Evolutionary conservation across 2,888 invertebrate genomes (phyloP).

Genomic region (Caenorhabditis plicata): DNA sequence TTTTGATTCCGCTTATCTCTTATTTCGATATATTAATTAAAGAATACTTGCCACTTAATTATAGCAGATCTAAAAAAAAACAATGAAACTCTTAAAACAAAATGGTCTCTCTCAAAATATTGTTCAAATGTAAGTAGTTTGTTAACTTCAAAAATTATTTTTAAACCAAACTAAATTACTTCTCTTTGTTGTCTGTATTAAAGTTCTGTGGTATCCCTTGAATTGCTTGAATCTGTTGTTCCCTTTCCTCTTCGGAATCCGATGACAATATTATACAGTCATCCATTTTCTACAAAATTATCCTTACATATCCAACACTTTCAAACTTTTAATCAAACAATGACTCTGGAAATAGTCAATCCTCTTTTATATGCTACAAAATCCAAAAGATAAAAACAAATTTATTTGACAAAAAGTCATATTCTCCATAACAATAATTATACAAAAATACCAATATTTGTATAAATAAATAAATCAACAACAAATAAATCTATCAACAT

Average conservation of each 20-base stretch:
- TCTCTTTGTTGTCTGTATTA: constrained; percentile 1
- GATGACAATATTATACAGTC: constrained; percentile 16
- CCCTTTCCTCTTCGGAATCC: constrained; percentile 8
- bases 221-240: constrained; percentile 9
- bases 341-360: too few species aligned
- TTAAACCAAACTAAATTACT: too few species aligned
- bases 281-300: neutral
- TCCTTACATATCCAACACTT: neutral
- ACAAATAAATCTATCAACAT: neutral
- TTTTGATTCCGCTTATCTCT: too few species aligned
- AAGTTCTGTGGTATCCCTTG: constrained; percentile 21
- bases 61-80: too few species aligned
- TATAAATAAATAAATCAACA: constrained; percentile 1
- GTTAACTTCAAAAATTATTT: too few species aligned
- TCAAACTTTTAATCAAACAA: too few species aligned
- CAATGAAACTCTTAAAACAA: too few species aligned
- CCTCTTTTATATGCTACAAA: too few species aligned
- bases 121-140: too few species aligned
- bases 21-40: too few species aligned
- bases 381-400: neutral
- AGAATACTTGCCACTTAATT: too few species aligned
- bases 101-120: too few species aligned
- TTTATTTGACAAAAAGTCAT: neutral
- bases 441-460: neutral
- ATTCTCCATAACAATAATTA: neutral